Conservation (phyloP, 2,797 vertebrate species). For the Pipistrellus pygmaeus region DNA sequence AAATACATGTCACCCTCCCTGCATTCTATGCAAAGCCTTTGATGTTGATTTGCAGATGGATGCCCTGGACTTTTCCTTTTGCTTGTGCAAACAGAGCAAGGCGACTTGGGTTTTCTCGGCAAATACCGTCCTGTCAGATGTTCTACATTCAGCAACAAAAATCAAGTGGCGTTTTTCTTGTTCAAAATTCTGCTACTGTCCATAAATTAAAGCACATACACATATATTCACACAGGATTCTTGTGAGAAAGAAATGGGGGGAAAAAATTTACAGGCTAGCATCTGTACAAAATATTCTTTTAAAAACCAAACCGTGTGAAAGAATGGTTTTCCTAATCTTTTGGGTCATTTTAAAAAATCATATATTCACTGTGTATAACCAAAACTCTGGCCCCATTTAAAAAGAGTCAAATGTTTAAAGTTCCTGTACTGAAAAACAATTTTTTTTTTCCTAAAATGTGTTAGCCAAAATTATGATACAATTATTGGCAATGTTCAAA, state of each 20-base stretch:
- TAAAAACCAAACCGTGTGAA: background rate
- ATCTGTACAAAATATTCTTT: conserved; percentile 36
- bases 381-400: background rate
- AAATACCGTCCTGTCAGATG: conserved; percentile 89
- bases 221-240: background rate
- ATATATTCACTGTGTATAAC: background rate
- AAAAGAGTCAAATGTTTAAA: conserved; percentile 24
- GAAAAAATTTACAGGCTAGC: background rate
- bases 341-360: background rate
- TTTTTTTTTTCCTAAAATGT: background rate
- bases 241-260: conserved; percentile 15
- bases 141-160: conserved; percentile 87
- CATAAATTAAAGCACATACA: conserved; percentile 54
- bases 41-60: conserved; percentile 91
- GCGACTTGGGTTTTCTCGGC: conserved; percentile 87
- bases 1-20: conserved; percentile 91
- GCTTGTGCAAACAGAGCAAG: conserved; percentile 90
- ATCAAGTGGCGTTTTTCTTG: conserved; percentile 66
- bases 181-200: conserved; percentile 14
- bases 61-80: conserved; percentile 87
- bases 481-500: conserved; percentile 4
- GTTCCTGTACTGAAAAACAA: background rate
- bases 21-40: conserved; percentile 88
- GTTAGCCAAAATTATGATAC: background rate
- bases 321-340: background rate